Percentiles rank a stretch among this genome's conserved stretches.
phyloP scores from a whole-genome alignment of 2,113 vertebrate species.

The Pluvialis apricaria region DNA sequence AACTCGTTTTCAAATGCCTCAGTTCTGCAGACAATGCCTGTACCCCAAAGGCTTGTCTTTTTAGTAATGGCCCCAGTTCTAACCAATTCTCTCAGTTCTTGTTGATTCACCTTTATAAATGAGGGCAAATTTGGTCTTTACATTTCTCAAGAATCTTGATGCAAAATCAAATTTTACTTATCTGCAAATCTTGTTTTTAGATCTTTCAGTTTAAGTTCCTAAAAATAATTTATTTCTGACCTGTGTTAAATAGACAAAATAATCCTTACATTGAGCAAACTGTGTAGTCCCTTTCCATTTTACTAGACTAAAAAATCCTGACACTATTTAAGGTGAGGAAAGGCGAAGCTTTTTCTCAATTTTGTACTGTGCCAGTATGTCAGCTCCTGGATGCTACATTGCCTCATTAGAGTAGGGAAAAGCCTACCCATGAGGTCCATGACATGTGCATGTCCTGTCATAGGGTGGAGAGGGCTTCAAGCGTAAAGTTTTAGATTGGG shows the following conservation, averaged over 20 bases:
- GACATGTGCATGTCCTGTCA: fast-evolving
- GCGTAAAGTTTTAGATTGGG: not conserved
- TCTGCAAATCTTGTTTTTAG: not conserved
- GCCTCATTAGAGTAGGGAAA: not conserved
- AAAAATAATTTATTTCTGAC: not conserved
- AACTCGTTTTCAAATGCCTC: not conserved
- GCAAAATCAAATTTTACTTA: not conserved
- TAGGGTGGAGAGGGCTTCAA: not conserved
- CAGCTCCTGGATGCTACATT: not conserved
- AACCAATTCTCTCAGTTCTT: not conserved
- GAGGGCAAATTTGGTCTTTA: not conserved
- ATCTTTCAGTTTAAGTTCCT: not conserved
- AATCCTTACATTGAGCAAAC: not conserved
- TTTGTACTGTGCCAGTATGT: not conserved
- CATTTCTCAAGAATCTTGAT: not conserved
- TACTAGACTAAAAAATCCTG: not conserved
- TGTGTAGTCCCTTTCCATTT: not conserved
- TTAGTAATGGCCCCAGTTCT: not conserved
- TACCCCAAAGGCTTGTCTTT: not conserved
- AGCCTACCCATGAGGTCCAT: not conserved
- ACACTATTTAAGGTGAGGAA: not conserved
- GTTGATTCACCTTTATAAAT: not conserved
- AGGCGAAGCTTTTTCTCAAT: not conserved
- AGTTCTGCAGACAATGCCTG: not conserved
- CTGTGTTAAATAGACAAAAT: not conserved